Evolutionary conservation across 2,113 vertebrate species (phyloP).

Genomic region (Verasper variegatus): DNA sequence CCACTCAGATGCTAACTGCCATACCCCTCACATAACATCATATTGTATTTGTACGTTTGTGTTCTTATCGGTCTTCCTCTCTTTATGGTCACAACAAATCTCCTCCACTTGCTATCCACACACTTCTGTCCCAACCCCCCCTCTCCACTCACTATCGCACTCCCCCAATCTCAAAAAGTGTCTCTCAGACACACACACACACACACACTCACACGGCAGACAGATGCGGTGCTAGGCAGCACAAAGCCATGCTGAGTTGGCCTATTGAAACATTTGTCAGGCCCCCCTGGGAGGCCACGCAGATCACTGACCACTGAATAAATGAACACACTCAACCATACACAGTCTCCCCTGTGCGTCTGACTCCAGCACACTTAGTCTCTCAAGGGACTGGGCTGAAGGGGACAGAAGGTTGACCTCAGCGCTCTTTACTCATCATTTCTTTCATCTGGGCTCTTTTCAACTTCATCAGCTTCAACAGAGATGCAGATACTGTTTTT

Average conservation of each 20-base stretch:
- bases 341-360: constrained; percentile 22
- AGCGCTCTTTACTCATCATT: constrained; percentile 39
- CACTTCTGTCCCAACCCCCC: not conserved
- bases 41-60: not conserved
- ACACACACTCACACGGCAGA: constrained; percentile 28
- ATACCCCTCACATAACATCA: not conserved
- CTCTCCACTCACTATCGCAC: not conserved
- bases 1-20: constrained; percentile 11
- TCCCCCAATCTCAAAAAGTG: not conserved
- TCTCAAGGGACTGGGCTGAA: constrained; percentile 51
- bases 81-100: constrained; percentile 4
- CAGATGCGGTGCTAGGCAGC: constrained; percentile 71
- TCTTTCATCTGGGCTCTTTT: constrained; percentile 66
- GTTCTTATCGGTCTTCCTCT: not conserved
- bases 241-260: constrained; percentile 70
- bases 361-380: constrained; percentile 35
- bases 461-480: constrained; percentile 64
- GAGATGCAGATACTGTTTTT: constrained; percentile 35
- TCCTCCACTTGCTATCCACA: not conserved
- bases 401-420: constrained; percentile 67
- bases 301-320: constrained; percentile 78
- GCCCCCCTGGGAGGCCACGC: constrained; percentile 67
- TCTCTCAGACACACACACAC: not conserved
- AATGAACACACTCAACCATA: constrained; percentile 50
- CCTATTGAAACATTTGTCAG: constrained; percentile 71